Base-by-base conservation (phyloP, 2,113 vertebrate species). In the Apteryx owenii region DNA sequence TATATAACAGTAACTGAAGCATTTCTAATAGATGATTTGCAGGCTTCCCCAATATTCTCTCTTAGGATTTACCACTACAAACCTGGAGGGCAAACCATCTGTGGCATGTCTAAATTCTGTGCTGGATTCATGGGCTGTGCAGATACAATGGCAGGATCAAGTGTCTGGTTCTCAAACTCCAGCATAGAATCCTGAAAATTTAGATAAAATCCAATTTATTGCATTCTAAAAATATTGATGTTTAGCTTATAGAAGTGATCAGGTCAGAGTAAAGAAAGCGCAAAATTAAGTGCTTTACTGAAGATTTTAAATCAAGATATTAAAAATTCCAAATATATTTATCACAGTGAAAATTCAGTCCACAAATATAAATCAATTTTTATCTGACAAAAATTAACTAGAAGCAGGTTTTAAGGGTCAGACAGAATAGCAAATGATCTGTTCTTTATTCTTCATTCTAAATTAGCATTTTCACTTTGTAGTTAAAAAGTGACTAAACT, bases 91-190 rank as follows among this genome's bases (percentile, higher is more conserved):
- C 99, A 99, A 92, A 99, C 98, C 98, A 99, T 98, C 97, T 99
- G 99, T 65, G 99, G 99, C 96, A 99, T 98, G 73, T 99, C 99
- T 97, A 99, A 97, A 65, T 96, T 98, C 94, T 99, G 98, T 71
- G 97, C 96, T 84, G 99, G 98, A 97, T 99, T 99, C 99, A 99
- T 99, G 31, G 99, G 99, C 95, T 99, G 99, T n/a, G 99, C 99
- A 72, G 99, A 99, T 83, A 99, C 99, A 81, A 99, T 99, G 61
- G 99, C 99, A 89, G 99, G 99, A 96, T 99, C 99, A 81, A 99
- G 98, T 5, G 99, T 98, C 93, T 99, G 99, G 81, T 99, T 99
- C 69, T 99, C 99, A 98, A 99, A 99, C 95, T 99, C 99, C 98
- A 99, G 97, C 99, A 99, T 99, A 7, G 99, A 99, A 81, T 99